These are phyloP conservation scores for Phrynocephalus guinanensis DNA, from an alignment of 2,797 vertebrate genomes.

Conservation along the genomic window DNA sequence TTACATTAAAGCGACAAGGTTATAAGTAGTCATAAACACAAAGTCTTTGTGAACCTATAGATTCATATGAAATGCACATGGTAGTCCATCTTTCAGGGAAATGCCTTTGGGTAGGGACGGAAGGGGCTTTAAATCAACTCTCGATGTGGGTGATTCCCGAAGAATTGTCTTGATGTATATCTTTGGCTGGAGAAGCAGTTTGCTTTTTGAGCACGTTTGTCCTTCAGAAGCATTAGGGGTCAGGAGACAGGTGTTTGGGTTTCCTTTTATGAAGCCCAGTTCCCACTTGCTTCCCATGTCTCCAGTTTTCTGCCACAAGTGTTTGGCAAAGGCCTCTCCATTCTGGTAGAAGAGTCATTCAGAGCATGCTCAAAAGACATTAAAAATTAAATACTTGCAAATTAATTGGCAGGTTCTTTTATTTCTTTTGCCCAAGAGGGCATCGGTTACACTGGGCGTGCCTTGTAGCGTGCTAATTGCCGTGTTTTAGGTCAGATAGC, in stretches of 20 bases:
- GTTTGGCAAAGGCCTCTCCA: neutral
- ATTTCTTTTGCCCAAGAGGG: too few species aligned
- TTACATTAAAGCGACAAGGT: too few species aligned
- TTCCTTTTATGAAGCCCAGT: neutral
- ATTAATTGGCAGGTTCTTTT: neutral
- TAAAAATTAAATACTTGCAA: neutral
- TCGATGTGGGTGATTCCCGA: neutral
- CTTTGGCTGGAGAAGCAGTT: neutral
- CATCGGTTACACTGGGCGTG: neutral
- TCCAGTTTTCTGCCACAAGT: neutral
- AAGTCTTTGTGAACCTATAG: too few species aligned
- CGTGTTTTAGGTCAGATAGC: neutral
- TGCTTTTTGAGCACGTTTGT: neutral
- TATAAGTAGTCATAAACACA: too few species aligned
- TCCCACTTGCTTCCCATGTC: neutral
- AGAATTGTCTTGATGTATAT: neutral
- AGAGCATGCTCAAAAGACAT: neutral
- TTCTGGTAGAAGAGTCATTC: neutral
- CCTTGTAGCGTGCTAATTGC: neutral
- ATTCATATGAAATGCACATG: too few species aligned
- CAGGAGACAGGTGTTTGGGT: too few species aligned
- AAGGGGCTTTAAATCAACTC: neutral
- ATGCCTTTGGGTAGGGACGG: neutral
- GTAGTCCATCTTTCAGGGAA: neutral
- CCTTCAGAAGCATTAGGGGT: too few species aligned